Evolutionary conservation across 2,888 invertebrate species (phyloP).

Genomic region (Heliconius aoede): DNA sequence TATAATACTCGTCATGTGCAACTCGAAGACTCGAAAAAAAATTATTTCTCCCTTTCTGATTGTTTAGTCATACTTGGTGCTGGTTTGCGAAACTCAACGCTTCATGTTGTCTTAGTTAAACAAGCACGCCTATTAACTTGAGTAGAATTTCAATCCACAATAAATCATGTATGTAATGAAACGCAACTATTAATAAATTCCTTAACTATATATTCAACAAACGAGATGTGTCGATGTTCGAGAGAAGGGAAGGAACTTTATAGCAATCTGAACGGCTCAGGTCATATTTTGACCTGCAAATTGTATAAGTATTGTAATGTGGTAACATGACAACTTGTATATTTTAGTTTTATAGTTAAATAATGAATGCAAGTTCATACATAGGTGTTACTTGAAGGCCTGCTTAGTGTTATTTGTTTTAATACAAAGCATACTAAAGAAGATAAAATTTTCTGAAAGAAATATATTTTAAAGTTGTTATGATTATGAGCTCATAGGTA

Average conservation of each 20-base stretch:
- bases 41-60: not conserved
- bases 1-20: too few species aligned
- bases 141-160: not conserved
- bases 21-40: not conserved
- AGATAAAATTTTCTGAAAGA: too few species aligned
- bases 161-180: not conserved
- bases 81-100: not conserved
- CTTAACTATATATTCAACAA: not conserved
- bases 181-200: not conserved
- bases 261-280: not conserved
- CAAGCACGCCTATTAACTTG: not conserved
- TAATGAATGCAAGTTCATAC: not conserved
- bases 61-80: not conserved
- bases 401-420: too few species aligned
- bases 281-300: conserved; percentile 9
- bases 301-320: conserved; percentile 8
- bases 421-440: too few species aligned
- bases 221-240: not conserved
- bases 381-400: too few species aligned
- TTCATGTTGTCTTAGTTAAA: not conserved
- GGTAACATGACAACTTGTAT: not conserved
- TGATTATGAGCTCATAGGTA: too few species aligned
- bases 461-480: too few species aligned
- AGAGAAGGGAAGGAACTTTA: conserved; percentile 11
- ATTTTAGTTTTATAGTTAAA: not conserved